phyloP scores from a whole-genome alignment of 2,888 invertebrate species.

The Andricus curvator region DNA sequence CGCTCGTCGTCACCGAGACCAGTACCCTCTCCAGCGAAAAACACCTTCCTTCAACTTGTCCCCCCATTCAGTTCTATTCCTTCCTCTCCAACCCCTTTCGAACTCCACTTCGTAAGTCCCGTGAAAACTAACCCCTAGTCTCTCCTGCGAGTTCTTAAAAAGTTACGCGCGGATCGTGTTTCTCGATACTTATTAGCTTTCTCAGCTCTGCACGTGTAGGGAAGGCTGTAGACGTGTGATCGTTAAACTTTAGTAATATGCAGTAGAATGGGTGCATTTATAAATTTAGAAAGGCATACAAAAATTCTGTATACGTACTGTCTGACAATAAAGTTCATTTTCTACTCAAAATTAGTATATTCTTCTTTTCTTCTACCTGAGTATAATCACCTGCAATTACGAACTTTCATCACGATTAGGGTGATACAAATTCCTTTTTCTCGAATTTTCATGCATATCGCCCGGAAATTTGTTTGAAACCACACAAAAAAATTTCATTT shows the following conservation, averaged over 20 bases:
- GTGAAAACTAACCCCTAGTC: slow-evolving; percentile 54
- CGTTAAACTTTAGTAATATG: slow-evolving; percentile 68
- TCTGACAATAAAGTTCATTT: too few species aligned
- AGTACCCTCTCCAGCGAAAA: slow-evolving; percentile 52
- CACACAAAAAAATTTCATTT: too few species aligned
- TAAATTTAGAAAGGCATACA: neutral
- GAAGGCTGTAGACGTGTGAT: neutral
- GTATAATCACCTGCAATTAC: too few species aligned
- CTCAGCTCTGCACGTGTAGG: slow-evolving; percentile 44
- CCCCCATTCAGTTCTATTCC: slow-evolving; percentile 25
- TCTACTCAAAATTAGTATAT: too few species aligned
- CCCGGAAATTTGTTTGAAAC: too few species aligned
- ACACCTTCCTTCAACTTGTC: slow-evolving; percentile 50
- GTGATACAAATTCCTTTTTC: too few species aligned
- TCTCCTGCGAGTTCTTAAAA: slow-evolving; percentile 69
- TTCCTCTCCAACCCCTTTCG: slow-evolving; percentile 34
- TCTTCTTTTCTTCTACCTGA: too few species aligned
- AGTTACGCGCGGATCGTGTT: slow-evolving; percentile 71
- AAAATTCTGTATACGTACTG: too few species aligned
- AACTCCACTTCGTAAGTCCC: slow-evolving; percentile 35
- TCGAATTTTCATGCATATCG: too few species aligned
- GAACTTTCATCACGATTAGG: fast-evolving
- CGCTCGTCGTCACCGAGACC: slow-evolving; percentile 58
- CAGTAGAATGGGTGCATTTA: slow-evolving; percentile 44
- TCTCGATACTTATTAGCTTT: slow-evolving; percentile 76